Evolutionary conservation across 2,888 invertebrate genomes (phyloP), one percentile per base, ranked within the genome.

Genomic region (Leucoptera coffeella): DNA sequence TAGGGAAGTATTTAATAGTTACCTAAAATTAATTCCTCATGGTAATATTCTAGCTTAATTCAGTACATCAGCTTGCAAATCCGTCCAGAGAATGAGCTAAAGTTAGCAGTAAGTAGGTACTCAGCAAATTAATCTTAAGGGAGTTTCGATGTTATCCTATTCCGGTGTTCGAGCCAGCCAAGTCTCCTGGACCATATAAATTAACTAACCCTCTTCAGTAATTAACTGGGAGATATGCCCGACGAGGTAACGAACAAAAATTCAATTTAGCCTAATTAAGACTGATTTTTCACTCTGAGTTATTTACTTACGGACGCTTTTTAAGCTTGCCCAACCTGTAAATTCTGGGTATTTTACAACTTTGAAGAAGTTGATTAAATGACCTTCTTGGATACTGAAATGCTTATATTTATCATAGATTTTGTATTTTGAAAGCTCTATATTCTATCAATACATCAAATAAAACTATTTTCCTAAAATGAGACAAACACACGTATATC

Each of bases 51-150:
- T n/a, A n/a, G n/a, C n/a, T n/a, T n/a, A n/a, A 64, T 64, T 61
- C 58, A 65, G 64, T 60, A 60, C 51, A 9, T 12, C 14, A 22
- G 22, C 22, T 27, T 15, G 22, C 56, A 62, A 61, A 61, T 65
- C 61, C 45, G 61, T 64, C 52, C 55, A 55, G 57, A 55, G 57
- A 56, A 62, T 57, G 64, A 64, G 67, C 65, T 62, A 61, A 65
- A 67, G 59, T 67, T 69, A 51, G 49, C 44, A 45, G 59, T 67
- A 67, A 51, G 49, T 44, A 45, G 58, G 60, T 52, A 55, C 59
- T 55, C 49, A 45, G 50, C 55, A 67, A 67, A 69, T 69, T 69
- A 69, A 67, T 67, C 67, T 69, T 67, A 53, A 57, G 65, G 64
- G 67, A 67, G 62, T 62, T 62, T 55, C 57, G 53, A 60, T 59